phyloP scores from a whole-genome alignment of 1,140 invertebrate species.

The Chrysomallon squamiferum region DNA sequence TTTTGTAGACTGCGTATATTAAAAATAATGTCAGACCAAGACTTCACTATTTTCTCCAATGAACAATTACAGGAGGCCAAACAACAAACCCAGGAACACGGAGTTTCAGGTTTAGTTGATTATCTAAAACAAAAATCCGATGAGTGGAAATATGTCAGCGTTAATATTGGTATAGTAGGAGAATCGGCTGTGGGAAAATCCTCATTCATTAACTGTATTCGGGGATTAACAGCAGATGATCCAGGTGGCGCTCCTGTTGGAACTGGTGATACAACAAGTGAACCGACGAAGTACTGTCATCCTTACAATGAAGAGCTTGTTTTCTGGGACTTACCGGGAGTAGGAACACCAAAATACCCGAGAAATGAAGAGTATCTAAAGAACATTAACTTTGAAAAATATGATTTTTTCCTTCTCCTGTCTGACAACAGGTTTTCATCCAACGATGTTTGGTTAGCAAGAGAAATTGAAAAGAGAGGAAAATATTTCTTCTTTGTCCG shows the following conservation, averaged over 20 bases:
- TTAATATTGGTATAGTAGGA: slow-evolving; percentile 15
- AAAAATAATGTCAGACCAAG: no score
- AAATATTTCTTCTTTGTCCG: slow-evolving; percentile 13
- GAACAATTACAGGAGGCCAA: no score
- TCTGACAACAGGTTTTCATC: slow-evolving; percentile 9
- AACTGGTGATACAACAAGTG: slow-evolving; percentile 18
- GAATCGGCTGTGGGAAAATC: slow-evolving; percentile 27
- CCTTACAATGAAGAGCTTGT: slow-evolving; percentile 18
- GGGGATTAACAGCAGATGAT: slow-evolving; percentile 14
- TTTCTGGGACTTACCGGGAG: slow-evolving; percentile 23
- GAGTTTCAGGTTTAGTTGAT: no score
- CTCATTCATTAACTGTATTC: slow-evolving; percentile 23
- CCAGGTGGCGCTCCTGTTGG: slow-evolving; percentile 25
- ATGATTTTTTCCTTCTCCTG: slow-evolving; percentile 27
- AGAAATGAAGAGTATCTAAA: slow-evolving; percentile 10
- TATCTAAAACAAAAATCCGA: background rate
- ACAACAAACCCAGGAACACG: no score
- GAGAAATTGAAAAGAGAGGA: slow-evolving; percentile 2
- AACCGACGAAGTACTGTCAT: slow-evolving; percentile 20
- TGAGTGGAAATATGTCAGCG: background rate
- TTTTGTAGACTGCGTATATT: no score
- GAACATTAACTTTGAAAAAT: slow-evolving; percentile 6
- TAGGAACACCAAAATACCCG: slow-evolving; percentile 16
- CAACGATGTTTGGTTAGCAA: slow-evolving; percentile 15
- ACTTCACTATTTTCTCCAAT: no score